A percentile compares a stretch with the other conserved stretches of the same genome.
Conservation (phyloP, 2,113 vertebrate genomes). For the Plecotus auritus region DNA sequence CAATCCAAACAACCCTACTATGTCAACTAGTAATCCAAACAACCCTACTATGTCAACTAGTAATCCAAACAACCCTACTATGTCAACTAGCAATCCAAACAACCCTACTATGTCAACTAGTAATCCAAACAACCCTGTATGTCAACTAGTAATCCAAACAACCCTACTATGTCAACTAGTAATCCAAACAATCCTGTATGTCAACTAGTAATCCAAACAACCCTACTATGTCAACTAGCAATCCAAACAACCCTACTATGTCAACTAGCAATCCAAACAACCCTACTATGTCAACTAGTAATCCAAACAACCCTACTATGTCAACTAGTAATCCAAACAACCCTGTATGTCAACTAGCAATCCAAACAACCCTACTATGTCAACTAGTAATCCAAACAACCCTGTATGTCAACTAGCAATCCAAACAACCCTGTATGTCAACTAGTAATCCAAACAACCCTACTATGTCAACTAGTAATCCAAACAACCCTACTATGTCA, state of each 20-base stretch:
- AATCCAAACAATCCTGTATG: not conserved
- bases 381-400: too few relatives aligned
- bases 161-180: not conserved
- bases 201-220: too few relatives aligned
- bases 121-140: too few relatives aligned
- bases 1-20: not conserved
- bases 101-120: not conserved
- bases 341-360: not conserved
- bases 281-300: not conserved
- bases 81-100: not conserved
- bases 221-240: not conserved
- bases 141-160: not conserved
- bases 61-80: not conserved
- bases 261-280: not conserved
- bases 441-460: not conserved
- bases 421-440: not conserved
- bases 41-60: not conserved
- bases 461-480: too few relatives aligned
- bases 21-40: not conserved
- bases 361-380: not conserved
- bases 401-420: not conserved
- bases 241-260: not conserved
- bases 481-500: not conserved
- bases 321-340: not conserved
- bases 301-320: too few relatives aligned